A percentile compares a stretch with the other conserved stretches of the same genome.
phyloP scores from a whole-genome alignment of 2,888 invertebrate genomes.

The Ecdyonurus torrentis region DNA sequence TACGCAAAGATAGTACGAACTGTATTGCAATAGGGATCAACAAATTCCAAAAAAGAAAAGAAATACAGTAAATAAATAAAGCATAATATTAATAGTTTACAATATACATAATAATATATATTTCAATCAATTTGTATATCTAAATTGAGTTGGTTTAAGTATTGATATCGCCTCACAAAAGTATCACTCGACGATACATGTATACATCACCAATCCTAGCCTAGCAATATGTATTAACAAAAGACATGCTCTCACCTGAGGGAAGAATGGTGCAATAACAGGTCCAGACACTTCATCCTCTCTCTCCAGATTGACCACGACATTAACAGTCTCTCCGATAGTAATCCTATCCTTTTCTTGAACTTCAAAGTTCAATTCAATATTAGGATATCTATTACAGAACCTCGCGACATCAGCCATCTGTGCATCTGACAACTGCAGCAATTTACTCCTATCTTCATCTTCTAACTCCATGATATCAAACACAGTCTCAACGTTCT shows the following conservation, averaged over 20 bases:
- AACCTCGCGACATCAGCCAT: conserved; percentile 98
- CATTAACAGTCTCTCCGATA: conserved; percentile 74
- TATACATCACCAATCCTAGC: too few relatives aligned
- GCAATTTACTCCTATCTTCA: conserved; percentile 51
- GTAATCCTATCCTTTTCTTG: conserved; percentile 56
- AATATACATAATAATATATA: too few relatives aligned
- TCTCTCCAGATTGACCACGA: conserved; percentile 80
- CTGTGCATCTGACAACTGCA: conserved; percentile 67
- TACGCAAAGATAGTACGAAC: too few relatives aligned
- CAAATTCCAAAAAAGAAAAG: too few relatives aligned
- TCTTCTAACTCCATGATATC: conserved; percentile 94
- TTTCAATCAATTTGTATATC: too few relatives aligned
- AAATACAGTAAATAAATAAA: too few relatives aligned
- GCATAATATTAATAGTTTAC: too few relatives aligned
- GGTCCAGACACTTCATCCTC: conserved; percentile 96
- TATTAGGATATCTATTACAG: conserved; percentile 98
- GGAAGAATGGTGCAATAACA: conserved; percentile 96
- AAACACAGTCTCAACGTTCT: conserved; percentile 83
- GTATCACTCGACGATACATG: too few relatives aligned
- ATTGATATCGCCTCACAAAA: too few relatives aligned
- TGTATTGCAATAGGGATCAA: too few relatives aligned
- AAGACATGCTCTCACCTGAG: conserved; percentile 74
- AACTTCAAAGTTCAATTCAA: conserved; percentile 87
- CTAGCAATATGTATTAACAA: too few relatives aligned
- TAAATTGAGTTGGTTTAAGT: too few relatives aligned